phyloP scores from a whole-genome alignment of 2,797 vertebrate genomes.

The Lutra lutra region DNA sequence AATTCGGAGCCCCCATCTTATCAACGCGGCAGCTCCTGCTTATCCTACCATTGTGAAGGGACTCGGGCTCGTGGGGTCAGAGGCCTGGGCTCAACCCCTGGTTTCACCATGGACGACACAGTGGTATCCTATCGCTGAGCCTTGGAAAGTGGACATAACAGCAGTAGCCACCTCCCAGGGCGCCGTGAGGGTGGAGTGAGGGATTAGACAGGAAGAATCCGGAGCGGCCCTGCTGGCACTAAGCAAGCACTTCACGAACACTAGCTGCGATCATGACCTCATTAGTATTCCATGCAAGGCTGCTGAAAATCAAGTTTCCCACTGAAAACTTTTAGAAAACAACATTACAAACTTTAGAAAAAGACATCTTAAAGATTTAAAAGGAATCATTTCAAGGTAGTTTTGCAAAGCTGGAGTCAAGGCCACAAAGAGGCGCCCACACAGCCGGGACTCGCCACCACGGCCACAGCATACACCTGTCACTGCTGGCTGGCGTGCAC shows the following conservation, averaged over 20 bases:
- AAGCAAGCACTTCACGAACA: not conserved
- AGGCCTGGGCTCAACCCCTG: not conserved
- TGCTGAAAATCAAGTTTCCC: not conserved
- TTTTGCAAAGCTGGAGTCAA: not conserved
- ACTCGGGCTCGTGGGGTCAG: not conserved
- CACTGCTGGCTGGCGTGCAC: not conserved
- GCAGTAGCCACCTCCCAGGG: not conserved
- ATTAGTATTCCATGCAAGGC: not conserved
- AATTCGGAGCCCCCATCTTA: not conserved
- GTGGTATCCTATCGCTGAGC: not conserved
- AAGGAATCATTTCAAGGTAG: constrained; percentile 8
- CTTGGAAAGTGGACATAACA: not conserved
- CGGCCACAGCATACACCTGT: fast-evolving
- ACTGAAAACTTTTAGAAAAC: not conserved
- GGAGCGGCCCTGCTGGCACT: not conserved
- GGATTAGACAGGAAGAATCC: not conserved
- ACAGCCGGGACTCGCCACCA: not conserved
- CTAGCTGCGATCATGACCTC: not conserved
- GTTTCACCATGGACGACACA: not conserved
- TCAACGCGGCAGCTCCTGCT: not conserved
- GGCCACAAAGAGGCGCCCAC: not conserved
- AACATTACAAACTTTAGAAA: constrained; percentile 18
- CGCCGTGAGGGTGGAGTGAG: too few relatives aligned
- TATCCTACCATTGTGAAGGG: too few relatives aligned
- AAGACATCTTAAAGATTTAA: not conserved